A percentile compares a stretch with the other conserved stretches of the same genome.
Conservation (phyloP, 2,888 invertebrate genomes). For the Daptonema setosum region DNA sequence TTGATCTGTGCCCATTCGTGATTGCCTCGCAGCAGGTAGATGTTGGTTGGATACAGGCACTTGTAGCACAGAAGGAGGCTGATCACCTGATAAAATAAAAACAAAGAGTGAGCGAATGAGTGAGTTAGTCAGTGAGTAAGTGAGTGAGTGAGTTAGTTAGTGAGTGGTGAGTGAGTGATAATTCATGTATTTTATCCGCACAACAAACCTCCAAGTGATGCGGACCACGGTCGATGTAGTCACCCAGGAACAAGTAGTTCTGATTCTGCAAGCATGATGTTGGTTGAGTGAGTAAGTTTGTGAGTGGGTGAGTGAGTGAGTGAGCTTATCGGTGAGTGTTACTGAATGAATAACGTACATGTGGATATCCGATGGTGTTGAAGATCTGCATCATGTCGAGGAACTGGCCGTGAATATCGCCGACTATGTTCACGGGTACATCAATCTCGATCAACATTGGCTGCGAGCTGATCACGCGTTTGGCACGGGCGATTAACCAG, state of each 20-base stretch:
- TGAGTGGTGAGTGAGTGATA: too few relatives aligned
- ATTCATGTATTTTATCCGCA: too few relatives aligned
- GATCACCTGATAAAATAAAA: too few relatives aligned
- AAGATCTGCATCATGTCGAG: constrained; percentile 81
- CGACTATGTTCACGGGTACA: constrained; percentile 24
- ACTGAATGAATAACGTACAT: constrained; percentile 29
- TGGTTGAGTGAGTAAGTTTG: too few relatives aligned
- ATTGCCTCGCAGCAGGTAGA: constrained; percentile 78
- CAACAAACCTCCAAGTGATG: constrained; percentile 52
- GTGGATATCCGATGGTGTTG: constrained; percentile 87
- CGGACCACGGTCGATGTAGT: constrained; percentile 89
- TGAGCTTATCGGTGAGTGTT: too few relatives aligned
- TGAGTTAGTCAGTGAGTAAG: too few relatives aligned
- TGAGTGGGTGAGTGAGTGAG: too few relatives aligned
- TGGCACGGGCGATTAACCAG: neutral
- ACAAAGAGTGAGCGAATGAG: too few relatives aligned
- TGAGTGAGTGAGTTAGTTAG: too few relatives aligned
- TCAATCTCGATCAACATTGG: neutral
- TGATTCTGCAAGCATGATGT: too few relatives aligned
- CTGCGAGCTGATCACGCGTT: neutral
- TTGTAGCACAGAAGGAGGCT: constrained; percentile 60
- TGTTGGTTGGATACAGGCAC: constrained; percentile 52
- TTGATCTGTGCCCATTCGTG: constrained; percentile 60
- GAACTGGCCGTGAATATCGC: constrained; percentile 93
- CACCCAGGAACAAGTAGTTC: constrained; percentile 86